Conservation (phyloP, 1,140 invertebrate genomes). For the Drosophila ananassae region DNA sequence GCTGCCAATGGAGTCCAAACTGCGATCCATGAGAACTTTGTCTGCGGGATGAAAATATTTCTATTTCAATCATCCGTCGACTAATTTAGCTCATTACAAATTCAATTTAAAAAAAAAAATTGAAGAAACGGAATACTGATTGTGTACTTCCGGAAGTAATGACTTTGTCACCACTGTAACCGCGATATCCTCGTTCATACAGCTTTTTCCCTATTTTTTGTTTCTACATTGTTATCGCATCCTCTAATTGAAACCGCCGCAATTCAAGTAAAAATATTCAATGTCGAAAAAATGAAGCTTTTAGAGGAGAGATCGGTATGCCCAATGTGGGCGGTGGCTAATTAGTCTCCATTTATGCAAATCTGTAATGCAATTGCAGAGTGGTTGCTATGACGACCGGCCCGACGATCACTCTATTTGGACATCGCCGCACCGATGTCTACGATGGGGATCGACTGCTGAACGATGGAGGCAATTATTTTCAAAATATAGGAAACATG, state of each 20-base stretch:
- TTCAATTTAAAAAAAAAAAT: conserved; percentile 1
- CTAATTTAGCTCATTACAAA: conserved; percentile 11
- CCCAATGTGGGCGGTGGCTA: conserved; percentile 38
- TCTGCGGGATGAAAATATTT: conserved; percentile 21
- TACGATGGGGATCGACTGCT: conserved; percentile 6
- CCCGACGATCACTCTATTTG: conserved; percentile 41
- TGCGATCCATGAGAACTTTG: conserved; percentile 86
- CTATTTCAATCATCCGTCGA: conserved; percentile 24
- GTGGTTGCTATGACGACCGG: background rate
- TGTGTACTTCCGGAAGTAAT: conserved; percentile 24
- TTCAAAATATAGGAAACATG: background rate
- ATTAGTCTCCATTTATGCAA: conserved; percentile 59
- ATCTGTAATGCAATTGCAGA: conserved; percentile 24
- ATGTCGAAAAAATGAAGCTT: conserved; percentile 24
- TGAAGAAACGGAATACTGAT: conserved; percentile 10
- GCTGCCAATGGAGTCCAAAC: conserved; percentile 90
- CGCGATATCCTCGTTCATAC: conserved; percentile 6
- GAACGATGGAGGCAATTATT: background rate
- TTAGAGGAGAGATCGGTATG: background rate
- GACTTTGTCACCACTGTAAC: conserved; percentile 14
- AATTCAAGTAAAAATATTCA: conserved; percentile 24
- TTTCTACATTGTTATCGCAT: conserved; percentile 28
- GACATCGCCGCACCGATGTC: conserved; percentile 20
- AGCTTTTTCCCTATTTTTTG: conserved; percentile 40
- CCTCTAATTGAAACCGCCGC: too few species aligned